phyloP scores from a whole-genome alignment of 2,888 invertebrate species.

The Rosalia funebris region DNA sequence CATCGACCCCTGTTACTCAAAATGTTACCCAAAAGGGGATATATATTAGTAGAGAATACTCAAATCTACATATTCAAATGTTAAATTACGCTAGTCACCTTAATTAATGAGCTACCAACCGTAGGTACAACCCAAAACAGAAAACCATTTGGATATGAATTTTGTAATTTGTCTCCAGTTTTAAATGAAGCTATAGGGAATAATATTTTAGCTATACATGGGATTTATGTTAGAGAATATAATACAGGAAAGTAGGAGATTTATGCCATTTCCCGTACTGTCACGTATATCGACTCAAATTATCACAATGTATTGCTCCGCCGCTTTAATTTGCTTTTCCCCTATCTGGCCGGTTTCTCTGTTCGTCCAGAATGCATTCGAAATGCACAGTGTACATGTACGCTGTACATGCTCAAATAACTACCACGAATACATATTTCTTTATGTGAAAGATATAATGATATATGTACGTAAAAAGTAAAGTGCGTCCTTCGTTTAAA shows the following conservation, averaged over 20 bases:
- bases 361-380: slow-evolving; percentile 2
- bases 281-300: slow-evolving; percentile 27
- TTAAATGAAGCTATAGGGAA: slow-evolving; percentile 37
- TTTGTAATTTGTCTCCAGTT: slow-evolving; percentile 20
- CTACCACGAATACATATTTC: too few relatives aligned
- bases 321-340: slow-evolving; percentile 11
- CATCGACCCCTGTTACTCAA: too few relatives aligned
- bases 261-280: slow-evolving; percentile 28
- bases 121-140: background rate
- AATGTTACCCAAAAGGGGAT: too few relatives aligned
- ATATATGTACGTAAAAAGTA: too few relatives aligned
- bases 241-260: slow-evolving; percentile 33
- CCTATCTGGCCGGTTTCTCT: slow-evolving; percentile 11
- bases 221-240: slow-evolving; percentile 29
- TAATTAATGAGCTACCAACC: too few relatives aligned
- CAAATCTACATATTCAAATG: too few relatives aligned
- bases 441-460: too few relatives aligned
- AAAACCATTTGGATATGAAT: slow-evolving; percentile 3
- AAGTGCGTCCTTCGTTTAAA: too few relatives aligned
- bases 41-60: too few relatives aligned
- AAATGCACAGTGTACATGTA: too few relatives aligned
- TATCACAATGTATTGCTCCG: slow-evolving; percentile 20
- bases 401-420: slow-evolving; percentile 8
- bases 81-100: too few relatives aligned
- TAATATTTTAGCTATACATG: slow-evolving; percentile 36